Conservation (phyloP, 2,797 vertebrate genomes). For the Anisognathus igniventris region DNA sequence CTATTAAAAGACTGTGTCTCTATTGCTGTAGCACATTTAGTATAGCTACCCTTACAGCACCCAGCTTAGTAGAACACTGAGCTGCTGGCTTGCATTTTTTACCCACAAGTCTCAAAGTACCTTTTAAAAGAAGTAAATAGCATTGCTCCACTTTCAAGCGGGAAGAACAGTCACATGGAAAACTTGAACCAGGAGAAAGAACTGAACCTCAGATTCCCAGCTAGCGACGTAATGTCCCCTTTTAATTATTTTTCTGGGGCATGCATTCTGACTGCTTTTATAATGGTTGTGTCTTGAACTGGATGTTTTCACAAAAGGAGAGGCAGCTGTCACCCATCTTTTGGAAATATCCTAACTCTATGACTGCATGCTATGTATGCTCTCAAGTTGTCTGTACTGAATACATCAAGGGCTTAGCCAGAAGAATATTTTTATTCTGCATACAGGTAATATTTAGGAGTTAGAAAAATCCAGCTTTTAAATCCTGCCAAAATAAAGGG, state of each 20-base stretch:
- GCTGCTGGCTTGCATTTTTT: conserved; percentile 51
- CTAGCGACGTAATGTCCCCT: neutral
- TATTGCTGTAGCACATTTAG: neutral
- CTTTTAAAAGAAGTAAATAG: conserved; percentile 29
- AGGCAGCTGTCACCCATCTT: neutral
- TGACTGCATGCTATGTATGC: neutral
- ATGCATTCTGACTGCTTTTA: neutral
- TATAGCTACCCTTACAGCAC: neutral
- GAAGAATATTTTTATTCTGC: neutral
- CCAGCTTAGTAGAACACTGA: neutral
- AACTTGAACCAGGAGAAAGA: neutral
- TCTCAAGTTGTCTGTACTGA: neutral
- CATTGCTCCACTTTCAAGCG: neutral
- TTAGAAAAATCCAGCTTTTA: neutral
- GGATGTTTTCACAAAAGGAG: neutral
- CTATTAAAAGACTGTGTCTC: conserved; percentile 13
- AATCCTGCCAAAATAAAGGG: neutral
- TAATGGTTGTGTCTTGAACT: neutral
- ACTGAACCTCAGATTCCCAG: neutral
- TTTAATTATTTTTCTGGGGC: conserved; percentile 22
- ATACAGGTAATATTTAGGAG: neutral
- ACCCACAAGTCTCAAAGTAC: conserved; percentile 6
- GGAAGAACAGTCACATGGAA: neutral
- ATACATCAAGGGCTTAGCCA: neutral
- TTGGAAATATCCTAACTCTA: neutral